Conservation (phyloP, 2,113 vertebrate genomes). For the Amia ocellicauda region DNA sequence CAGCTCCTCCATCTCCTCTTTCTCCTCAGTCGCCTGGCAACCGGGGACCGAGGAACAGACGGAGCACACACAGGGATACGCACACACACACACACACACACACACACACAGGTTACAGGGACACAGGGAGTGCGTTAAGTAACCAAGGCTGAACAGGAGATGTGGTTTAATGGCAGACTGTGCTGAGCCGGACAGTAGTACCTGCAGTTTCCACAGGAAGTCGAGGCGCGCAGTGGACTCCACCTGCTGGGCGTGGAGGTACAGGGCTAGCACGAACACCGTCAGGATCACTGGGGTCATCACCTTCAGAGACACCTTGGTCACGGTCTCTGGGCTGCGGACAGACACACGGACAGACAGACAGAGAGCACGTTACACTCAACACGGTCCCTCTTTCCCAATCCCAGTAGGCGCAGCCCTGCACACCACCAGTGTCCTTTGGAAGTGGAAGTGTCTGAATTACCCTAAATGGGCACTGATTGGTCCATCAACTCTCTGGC, state of each 20-base stretch:
- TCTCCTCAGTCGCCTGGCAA: constrained; percentile 86
- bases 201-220: constrained; percentile 98
- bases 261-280: constrained; percentile 88
- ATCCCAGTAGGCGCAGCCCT: too few species aligned
- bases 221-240: constrained; percentile 93
- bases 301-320: constrained; percentile 86
- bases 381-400: too few species aligned
- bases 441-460: too few species aligned
- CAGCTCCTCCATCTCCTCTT: constrained; percentile 96
- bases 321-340: constrained; percentile 57
- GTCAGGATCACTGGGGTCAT: constrained; percentile 90
- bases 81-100: too few species aligned
- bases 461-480: too few species aligned
- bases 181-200: constrained; percentile 43
- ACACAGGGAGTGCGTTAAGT: not conserved
- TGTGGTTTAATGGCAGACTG: not conserved
- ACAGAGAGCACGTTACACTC: too few species aligned
- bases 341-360: not conserved
- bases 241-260: constrained; percentile 94
- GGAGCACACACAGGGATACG: too few species aligned
- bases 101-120: not conserved
- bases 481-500: too few species aligned
- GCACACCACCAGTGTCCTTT: too few species aligned
- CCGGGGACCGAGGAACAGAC: constrained; percentile 4
- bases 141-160: not conserved